Evolutionary conservation across 2,888 invertebrate genomes (phyloP), one percentile per base, ranked within the genome.

Genomic region (Thymelicus acteon): DNA sequence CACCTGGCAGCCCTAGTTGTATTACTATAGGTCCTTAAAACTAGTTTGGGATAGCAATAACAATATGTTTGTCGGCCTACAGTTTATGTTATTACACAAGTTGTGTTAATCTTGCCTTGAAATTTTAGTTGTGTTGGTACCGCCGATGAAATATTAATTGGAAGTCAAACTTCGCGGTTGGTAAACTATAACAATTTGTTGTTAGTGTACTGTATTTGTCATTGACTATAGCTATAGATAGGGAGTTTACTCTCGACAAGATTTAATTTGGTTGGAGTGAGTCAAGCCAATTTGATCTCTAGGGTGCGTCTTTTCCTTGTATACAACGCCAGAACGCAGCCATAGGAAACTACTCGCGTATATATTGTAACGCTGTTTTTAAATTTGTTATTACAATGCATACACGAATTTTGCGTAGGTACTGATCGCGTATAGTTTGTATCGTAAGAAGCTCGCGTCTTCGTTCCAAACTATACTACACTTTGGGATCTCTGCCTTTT

Each of bases 101-200:
- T 68, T 68, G 57, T 68, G 68, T 68, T 68, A 68, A 68, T 68
- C 68, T 68, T 68, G 68, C 54, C 57, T 54, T 68, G 57, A 68
- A 62, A 68, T 68, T 68, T 57, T 68, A 62, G 62, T 54, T 62
- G 61, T 54, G 40, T 62, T 68, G 47, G 52, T 68, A 54, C 67
- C 66, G 13, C 44, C 61, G 67, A 67, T 67, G 67, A 67, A 67
- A 67, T 67, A 67, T 67, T 67, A 67, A 67, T 67, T 61, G 39
- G 10, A 40, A 61, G 67, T 61, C 61, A 61, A 68, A 61, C 61
- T 61, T 68, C 24, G 52, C 49, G 60, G 44, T 7, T 12, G 64
- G 39, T 39, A 64, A 57, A 57, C 57, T 57, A 31, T 57, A 57
- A 60, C 60, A 60, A 37, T 60, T 37, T 52, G 49, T 39, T 60